phyloP scores from a whole-genome alignment of 2,113 vertebrate species.

The Calypte anna region DNA sequence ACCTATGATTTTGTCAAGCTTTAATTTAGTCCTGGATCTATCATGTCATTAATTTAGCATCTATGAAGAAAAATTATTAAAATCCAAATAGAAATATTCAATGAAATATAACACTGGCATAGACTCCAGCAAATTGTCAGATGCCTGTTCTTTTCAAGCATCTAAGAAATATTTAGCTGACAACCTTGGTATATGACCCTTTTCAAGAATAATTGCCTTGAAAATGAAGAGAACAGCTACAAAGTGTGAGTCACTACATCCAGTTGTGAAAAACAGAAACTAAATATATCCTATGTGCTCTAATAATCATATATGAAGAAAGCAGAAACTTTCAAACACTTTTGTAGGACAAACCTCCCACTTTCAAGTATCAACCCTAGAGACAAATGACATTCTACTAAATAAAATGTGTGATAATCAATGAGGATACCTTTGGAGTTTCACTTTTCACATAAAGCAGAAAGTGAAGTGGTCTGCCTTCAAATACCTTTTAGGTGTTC shows the following conservation, averaged over 20 bases:
- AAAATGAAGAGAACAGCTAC: slow-evolving; percentile 3
- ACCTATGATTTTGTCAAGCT: background rate
- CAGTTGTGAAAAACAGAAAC: slow-evolving; percentile 33
- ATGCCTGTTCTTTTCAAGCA: background rate
- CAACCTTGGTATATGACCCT: background rate
- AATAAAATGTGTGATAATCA: background rate
- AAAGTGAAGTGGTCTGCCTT: background rate
- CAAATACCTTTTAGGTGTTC: background rate
- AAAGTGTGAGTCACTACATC: slow-evolving; percentile 25
- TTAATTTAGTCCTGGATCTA: background rate
- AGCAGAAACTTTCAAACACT: background rate
- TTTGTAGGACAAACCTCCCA: slow-evolving; percentile 1
- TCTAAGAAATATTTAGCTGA: slow-evolving; percentile 46
- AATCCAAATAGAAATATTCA: background rate
- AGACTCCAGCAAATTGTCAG: background rate
- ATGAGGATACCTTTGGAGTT: background rate
- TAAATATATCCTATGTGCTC: background rate
- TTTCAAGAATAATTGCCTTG: slow-evolving; percentile 28
- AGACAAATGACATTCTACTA: background rate
- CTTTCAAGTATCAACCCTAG: background rate
- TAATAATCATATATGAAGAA: background rate
- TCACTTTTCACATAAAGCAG: background rate
- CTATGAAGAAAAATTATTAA: background rate
- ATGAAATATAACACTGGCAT: background rate
- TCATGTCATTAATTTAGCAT: background rate